Base-by-base conservation (phyloP, 2,888 invertebrate species). In the Andrena hattorfiana region DNA sequence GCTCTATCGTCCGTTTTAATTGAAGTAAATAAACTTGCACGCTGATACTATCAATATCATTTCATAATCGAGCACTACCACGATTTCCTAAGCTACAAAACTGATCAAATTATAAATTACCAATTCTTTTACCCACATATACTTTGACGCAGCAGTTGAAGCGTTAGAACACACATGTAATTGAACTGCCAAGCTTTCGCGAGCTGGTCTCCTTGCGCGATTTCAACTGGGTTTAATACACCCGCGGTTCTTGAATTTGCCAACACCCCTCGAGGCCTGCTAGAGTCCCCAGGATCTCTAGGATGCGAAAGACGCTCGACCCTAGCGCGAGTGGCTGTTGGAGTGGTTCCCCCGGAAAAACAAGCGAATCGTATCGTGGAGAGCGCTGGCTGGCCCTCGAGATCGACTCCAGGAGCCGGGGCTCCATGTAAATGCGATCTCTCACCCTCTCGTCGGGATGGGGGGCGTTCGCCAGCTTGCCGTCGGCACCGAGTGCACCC, bases 401-500 rank as follows among this genome's bases (percentile, higher is more conserved):
- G 76, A 85, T 81, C 83, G 83, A 82, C 76, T 80, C 73, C 77
- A 73, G 81, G 54, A 85, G 56, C 70, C 73, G 68, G 81, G 64
- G 73, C 68, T 80, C 76, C 79, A 85, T 83, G 85, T 79, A 85
- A 87, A 87, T 84, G 84, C 85, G 87, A 85, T 85, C 83, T 63
- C 54, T 67, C 85, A 81, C 77, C 74, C 83, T 74, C 67, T 69
- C 69, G 10, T 62, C 64, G 74, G 62, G 26, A 51, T 26, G 28
- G 60, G 13, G 16, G 63, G 28, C 51, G 60, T 13, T 70, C 63
- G 75, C 69, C 79, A 62, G 68, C 64, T 73, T 68, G 54, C 74
- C 35, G 56, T 56, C 56, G 20, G 77, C 71, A 49, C 56, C 82
- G 66, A 87, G 80, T 83, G 85, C 81, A 83, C 85, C 81, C 87